Evolutionary conservation across 2,888 invertebrate genomes (phyloP).

Genomic region (Agrenia bidenticulata): DNA sequence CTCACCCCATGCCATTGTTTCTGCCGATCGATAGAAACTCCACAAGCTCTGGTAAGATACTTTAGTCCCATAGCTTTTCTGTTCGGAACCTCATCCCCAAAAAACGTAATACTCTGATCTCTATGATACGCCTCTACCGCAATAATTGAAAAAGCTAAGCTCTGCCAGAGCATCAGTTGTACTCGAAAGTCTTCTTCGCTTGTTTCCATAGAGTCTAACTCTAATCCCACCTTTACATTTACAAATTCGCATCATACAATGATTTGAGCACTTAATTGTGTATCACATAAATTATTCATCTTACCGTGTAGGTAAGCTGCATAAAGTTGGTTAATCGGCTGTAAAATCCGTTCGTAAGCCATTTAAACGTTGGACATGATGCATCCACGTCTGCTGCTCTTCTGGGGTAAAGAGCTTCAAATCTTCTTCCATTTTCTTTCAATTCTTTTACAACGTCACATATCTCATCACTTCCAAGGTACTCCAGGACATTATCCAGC

Average conservation of each 20-base stretch:
- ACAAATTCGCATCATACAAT: too few species aligned
- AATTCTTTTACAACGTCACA: conserved; percentile 16
- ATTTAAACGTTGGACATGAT: not conserved
- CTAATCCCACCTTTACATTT: conserved; percentile 61
- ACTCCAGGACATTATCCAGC: too few species aligned
- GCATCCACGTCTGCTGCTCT: not conserved
- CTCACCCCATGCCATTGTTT: not conserved
- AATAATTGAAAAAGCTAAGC: conserved; percentile 71
- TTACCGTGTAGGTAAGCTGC: conserved; percentile 30
- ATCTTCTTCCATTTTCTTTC: conserved; percentile 14
- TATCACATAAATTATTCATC: too few species aligned
- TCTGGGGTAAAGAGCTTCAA: not conserved
- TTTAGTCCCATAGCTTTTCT: conserved; percentile 44
- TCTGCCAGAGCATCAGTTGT: conserved; percentile 61
- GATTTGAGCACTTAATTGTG: too few species aligned
- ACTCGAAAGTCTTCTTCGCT: conserved; percentile 56
- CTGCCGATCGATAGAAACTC: conserved; percentile 13
- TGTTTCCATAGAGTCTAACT: conserved; percentile 55
- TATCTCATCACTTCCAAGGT: not conserved
- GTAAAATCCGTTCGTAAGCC: conserved; percentile 25
- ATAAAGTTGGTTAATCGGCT: conserved; percentile 53
- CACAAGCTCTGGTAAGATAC: conserved; percentile 39
- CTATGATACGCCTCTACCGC: conserved; percentile 70
- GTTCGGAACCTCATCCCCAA: conserved; percentile 49
- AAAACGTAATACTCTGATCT: conserved; percentile 49